phyloP scores from a whole-genome alignment of 2,797 vertebrate species.

The Danio albolineatus region DNA sequence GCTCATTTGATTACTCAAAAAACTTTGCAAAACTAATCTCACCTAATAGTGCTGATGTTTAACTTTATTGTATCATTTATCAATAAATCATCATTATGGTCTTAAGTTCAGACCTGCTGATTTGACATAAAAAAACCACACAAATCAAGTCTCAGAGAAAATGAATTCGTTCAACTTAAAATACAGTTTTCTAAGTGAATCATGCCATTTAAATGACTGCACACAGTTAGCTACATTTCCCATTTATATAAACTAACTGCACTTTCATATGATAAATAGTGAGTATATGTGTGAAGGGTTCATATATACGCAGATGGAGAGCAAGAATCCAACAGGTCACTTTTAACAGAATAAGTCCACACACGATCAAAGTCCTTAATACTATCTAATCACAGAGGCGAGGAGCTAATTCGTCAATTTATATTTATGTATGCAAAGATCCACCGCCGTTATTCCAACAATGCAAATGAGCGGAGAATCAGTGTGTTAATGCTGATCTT shows the following conservation, averaged over 20 bases:
- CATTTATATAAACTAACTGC: not conserved
- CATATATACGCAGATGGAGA: not conserved
- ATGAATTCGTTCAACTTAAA: not conserved
- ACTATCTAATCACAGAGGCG: constrained; percentile 50
- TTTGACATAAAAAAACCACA: not conserved
- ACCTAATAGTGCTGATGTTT: constrained; percentile 3
- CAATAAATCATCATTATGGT: not conserved
- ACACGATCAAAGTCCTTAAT: constrained; percentile 43
- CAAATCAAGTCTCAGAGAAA: not conserved
- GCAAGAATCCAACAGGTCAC: constrained; percentile 23
- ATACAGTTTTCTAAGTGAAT: not conserved
- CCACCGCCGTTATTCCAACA: constrained; percentile 40
- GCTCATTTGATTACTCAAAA: constrained; percentile 10
- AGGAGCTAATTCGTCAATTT: constrained; percentile 60
- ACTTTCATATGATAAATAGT: not conserved
- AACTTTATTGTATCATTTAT: not conserved
- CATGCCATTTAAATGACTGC: not conserved
- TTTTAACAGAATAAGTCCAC: constrained; percentile 1
- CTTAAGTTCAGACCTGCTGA: constrained; percentile 1
- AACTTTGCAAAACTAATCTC: constrained; percentile 11
- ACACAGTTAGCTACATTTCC: not conserved
- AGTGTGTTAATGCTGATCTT: constrained; percentile 51
- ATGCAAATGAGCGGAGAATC: constrained; percentile 61
- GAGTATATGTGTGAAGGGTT: not conserved
- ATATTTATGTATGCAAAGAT: constrained; percentile 62